A percentile compares a stretch with the other conserved stretches of the same genome.
Conservation (phyloP, 2,797 vertebrate genomes). For the Merluccius polli region DNA sequence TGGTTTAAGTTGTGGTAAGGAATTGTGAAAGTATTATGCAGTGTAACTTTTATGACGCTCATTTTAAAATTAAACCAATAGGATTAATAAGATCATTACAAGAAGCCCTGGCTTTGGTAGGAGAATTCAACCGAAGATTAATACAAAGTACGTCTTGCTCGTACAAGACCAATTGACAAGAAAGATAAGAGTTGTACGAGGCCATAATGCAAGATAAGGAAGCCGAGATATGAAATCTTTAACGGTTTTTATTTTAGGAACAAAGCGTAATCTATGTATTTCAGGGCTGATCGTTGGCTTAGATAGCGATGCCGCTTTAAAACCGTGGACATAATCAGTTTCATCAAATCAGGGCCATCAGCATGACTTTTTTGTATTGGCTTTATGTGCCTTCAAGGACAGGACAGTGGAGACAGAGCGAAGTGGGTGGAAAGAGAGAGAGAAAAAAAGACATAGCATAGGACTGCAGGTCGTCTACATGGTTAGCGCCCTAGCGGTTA, state of each 20-base stretch:
- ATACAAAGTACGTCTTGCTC: background rate
- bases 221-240: background rate
- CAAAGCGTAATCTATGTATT: background rate
- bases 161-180: background rate
- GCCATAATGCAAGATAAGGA: background rate
- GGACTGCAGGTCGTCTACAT: background rate
- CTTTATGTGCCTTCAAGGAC: background rate
- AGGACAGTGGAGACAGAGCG: background rate
- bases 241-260: background rate
- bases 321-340: background rate
- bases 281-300: background rate
- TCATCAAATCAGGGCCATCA: conserved; percentile 1
- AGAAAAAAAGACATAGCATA: background rate
- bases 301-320: background rate
- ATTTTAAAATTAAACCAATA: background rate
- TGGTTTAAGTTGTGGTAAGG: background rate
- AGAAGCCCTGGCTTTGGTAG: background rate
- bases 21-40: background rate
- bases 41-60: background rate
- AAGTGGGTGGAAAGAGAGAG: no score
- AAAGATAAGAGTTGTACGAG: background rate
- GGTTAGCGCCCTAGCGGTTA: no score
- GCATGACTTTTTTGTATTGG: background rate
- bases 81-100: background rate
- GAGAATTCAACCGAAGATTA: background rate